Conservation (phyloP, 2,797 vertebrate species). For the Argentina silus region DNA sequence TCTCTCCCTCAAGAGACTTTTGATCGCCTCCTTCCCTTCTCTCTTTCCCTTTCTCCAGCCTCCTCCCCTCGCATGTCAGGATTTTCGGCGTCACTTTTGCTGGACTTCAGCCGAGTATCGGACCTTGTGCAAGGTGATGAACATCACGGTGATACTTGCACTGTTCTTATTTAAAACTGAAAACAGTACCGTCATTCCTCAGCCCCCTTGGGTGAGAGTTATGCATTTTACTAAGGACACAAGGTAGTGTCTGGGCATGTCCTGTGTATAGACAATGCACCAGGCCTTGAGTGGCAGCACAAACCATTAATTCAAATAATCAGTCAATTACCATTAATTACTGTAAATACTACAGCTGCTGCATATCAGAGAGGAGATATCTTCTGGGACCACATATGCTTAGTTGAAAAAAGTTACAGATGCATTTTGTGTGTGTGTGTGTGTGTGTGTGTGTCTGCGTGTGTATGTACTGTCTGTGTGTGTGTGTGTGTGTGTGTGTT, state of each 20-base stretch:
- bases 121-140: background rate
- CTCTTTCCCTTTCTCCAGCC: background rate
- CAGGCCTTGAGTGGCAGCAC: background rate
- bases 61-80: conserved; percentile 10
- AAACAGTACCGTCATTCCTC: background rate
- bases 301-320: conserved; percentile 8
- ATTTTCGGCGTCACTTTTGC: conserved; percentile 13
- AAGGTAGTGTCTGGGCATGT: background rate
- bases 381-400: background rate
- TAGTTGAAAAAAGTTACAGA: background rate
- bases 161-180: too few relatives aligned
- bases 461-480: background rate
- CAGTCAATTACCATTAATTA: background rate
- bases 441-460: conserved; percentile 6
- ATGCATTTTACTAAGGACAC: background rate
- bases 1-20: background rate
- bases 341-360: background rate
- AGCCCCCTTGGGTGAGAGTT: background rate
- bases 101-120: background rate
- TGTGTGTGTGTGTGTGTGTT: background rate
- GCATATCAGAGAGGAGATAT: background rate
- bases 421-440: background rate
- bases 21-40: background rate
- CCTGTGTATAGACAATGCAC: background rate
- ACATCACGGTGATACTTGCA: too few relatives aligned